Conservation (phyloP, 1,140 invertebrate species). For the Brachystomella parvula region DNA sequence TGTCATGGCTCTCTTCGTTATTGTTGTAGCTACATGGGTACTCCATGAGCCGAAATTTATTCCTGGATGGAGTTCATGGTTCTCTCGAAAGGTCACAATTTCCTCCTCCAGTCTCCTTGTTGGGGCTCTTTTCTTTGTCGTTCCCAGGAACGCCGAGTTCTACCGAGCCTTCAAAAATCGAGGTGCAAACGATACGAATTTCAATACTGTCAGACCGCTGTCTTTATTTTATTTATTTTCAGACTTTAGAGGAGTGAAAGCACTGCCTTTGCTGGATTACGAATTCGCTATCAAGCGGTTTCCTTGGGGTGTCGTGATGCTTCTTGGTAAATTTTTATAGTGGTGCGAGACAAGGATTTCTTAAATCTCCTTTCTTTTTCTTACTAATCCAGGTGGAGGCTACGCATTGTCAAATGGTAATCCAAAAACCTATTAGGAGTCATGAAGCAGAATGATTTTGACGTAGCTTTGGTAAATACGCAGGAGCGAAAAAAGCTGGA, state of each 20-base stretch:
- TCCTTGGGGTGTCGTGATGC: constrained; percentile 39
- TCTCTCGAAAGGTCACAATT: constrained; percentile 47
- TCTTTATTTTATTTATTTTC: neutral
- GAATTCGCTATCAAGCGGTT: constrained; percentile 32
- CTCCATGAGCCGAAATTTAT: constrained; percentile 77
- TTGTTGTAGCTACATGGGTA: constrained; percentile 75
- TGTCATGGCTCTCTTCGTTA: constrained; percentile 65
- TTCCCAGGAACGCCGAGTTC: constrained; percentile 27
- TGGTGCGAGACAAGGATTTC: too few relatives aligned
- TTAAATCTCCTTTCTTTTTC: neutral
- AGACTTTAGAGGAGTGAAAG: constrained; percentile 24
- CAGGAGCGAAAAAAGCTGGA: constrained; percentile 60
- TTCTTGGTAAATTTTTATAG: constrained; percentile 31
- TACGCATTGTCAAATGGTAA: constrained; percentile 72
- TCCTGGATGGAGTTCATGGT: constrained; percentile 62
- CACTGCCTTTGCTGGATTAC: constrained; percentile 35
- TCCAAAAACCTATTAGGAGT: neutral
- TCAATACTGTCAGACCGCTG: neutral
- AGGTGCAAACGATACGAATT: constrained; percentile 17
- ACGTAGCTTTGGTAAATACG: neutral
- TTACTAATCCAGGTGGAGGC: constrained; percentile 56
- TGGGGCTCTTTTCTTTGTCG: constrained; percentile 29
- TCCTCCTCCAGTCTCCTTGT: constrained; percentile 23
- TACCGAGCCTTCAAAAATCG: constrained; percentile 19
- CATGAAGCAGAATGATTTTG: neutral